Conservation (phyloP, 1,140 invertebrate species). For the Muscidifurax raptorellus region DNA sequence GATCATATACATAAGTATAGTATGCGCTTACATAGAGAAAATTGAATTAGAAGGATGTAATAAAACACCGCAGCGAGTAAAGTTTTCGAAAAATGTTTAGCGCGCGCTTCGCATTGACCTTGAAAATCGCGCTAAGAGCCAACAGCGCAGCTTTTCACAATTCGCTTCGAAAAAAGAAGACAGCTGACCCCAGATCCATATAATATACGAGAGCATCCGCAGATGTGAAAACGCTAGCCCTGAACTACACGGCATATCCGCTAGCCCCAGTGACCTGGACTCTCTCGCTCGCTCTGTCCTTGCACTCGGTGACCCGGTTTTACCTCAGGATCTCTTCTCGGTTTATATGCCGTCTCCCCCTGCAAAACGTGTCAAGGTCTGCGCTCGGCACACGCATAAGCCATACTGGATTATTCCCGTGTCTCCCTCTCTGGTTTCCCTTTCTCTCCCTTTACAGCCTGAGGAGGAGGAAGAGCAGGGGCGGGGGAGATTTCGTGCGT, state of each 20-base stretch:
- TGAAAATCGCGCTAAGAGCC: neutral
- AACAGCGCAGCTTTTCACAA: neutral
- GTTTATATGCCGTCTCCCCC: slow-evolving; percentile 52
- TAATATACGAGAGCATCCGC: neutral
- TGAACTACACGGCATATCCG: slow-evolving; percentile 58
- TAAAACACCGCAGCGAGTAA: neutral
- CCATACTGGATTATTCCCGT: slow-evolving; percentile 1
- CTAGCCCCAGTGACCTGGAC: slow-evolving; percentile 64
- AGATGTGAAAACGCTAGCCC: slow-evolving; percentile 46
- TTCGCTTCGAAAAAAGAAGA: neutral
- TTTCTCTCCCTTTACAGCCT: neutral
- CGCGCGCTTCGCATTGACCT: neutral
- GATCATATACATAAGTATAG: no score
- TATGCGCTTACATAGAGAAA: no score
- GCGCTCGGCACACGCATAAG: neutral
- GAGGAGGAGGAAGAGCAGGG: neutral
- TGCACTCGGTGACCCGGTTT: slow-evolving; percentile 70
- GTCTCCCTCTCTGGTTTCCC: neutral
- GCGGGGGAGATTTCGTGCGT: neutral
- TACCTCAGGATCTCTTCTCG: slow-evolving; percentile 59
- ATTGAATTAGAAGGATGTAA: neutral
- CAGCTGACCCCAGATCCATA: neutral
- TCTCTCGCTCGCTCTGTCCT: slow-evolving; percentile 63
- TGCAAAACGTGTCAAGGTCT: slow-evolving; percentile 70
- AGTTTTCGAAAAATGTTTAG: neutral